Base-by-base conservation (phyloP, 2,113 vertebrate genomes). In the Aphyosemion australe region DNA sequence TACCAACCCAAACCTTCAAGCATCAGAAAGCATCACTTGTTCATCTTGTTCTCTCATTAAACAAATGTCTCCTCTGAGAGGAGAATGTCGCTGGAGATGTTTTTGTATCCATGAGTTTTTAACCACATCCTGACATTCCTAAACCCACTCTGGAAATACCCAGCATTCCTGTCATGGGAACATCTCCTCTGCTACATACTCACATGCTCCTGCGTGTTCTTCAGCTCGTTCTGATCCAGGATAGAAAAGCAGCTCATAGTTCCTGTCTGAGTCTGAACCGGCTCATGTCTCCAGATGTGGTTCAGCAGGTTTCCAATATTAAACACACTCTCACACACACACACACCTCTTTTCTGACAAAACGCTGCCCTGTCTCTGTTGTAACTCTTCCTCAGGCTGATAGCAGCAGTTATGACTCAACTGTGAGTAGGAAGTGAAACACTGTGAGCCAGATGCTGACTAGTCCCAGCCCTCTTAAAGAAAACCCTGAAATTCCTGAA, bases 191-290 rank as follows among this genome's bases (percentile, higher is more conserved):
- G 1, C 20, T 31, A 9, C 1, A 2, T 20, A 37, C 85, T 81
- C 6, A 85, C 86, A 82, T 85, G 75, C 46, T 85, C n/a, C 9
- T 9, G 2, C 9, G n/a, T n/a, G n/a, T 14, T 37, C 34, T 10
- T 37, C 7, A 5, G 47, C 47, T 19, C 47, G 32, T 46, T 31
- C 41, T 15, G 45, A 48, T 34, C 26, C 26, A 26, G 26, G 26
- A 26, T 26, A 5, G 26, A 26, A 26, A 26, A 26, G 5, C 37
- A 2, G 34, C 46, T 80, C 37, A 52, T 51, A 19, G 10, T 55
- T 15, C 42, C 49, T 0, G 15, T 46, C 6, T 18, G 39, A 46
- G 18, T 21, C 14, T 7, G 16, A 53, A 15, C n/a, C n/a, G 7
- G 9, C 10, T 42, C 71, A 60, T 69, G 50, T 2, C 42, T 19